Percentiles rank a stretch among this genome's conserved stretches.
phyloP scores from a whole-genome alignment of 1,140 invertebrate genomes.

The Aphaenogaster ashmeadi region DNA sequence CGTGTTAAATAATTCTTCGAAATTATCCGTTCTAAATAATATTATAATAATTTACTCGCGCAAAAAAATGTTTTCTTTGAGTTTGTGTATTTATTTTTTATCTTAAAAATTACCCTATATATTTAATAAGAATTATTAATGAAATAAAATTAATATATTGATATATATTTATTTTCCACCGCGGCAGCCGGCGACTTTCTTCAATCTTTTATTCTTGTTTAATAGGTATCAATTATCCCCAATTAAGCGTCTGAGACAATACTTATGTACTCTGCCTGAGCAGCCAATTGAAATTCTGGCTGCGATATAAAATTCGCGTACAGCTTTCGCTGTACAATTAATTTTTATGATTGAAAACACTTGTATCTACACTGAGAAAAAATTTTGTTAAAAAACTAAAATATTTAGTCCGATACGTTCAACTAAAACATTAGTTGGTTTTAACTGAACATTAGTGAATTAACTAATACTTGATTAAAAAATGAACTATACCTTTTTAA shows the following conservation, averaged over 20 bases:
- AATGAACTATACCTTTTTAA: no score
- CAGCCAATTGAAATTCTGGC: not conserved
- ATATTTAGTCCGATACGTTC: no score
- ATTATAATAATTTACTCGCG: not conserved
- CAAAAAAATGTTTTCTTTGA: not conserved
- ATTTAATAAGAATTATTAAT: no score
- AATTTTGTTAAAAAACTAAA: no score
- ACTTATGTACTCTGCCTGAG: not conserved
- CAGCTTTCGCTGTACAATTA: not conserved
- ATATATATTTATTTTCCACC: not conserved
- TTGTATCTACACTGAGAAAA: not conserved
- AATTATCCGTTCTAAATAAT: not conserved
- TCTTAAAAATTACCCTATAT: not conserved
- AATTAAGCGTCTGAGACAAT: slow-evolving; percentile 2
- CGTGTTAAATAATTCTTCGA: not conserved
- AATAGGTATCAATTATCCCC: not conserved
- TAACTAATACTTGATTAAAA: no score
- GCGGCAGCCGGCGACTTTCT: no score
- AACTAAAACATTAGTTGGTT: no score
- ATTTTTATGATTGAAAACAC: not conserved
- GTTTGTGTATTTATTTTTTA: not conserved
- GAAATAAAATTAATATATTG: no score
- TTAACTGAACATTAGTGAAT: no score
- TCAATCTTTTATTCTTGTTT: not conserved
- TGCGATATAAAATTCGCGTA: not conserved